Conservation (phyloP, 1,140 invertebrate species). For the Aphis gossypii region DNA sequence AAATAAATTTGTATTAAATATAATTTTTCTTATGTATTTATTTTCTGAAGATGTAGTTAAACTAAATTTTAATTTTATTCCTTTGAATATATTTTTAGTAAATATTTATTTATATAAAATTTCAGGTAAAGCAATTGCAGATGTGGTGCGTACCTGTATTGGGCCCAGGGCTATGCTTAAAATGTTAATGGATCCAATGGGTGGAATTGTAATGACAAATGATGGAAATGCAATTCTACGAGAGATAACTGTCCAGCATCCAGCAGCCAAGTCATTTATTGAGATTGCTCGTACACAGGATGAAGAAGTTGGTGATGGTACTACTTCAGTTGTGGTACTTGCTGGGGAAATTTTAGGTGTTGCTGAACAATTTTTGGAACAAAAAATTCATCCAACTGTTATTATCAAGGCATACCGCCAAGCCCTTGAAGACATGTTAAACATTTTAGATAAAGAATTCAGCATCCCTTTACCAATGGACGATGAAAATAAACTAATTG, state of each 20-base stretch:
- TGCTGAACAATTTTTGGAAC: conserved; percentile 92
- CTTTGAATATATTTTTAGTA: background rate
- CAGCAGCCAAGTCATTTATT: conserved; percentile 98
- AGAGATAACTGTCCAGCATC: conserved; percentile 99
- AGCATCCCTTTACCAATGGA: conserved; percentile 84
- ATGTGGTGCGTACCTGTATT: conserved; percentile 98
- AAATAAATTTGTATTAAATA: background rate
- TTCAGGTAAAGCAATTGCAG: conserved; percentile 86
- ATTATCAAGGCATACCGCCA: conserved; percentile 95
- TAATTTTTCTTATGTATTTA: too few species aligned
- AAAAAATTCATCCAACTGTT: conserved; percentile 96
- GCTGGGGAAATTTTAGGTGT: conserved; percentile 94
- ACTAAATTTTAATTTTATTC: too few species aligned
- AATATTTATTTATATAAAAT: conserved; percentile 61
- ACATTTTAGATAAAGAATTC: conserved; percentile 78
- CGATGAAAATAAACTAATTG: conserved; percentile 82
- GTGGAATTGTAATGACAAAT: conserved; percentile 99
- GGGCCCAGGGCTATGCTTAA: conserved; percentile 99
- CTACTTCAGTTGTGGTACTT: conserved; percentile 98
- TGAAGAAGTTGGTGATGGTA: conserved; percentile 98
- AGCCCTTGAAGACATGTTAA: conserved; percentile 93
- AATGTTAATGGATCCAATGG: conserved; percentile 99
- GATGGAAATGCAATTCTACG: conserved; percentile 99
- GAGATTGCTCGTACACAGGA: conserved; percentile 99
- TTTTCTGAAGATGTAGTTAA: too few species aligned